Conservation (phyloP, 2,888 invertebrate genomes). For the Aphodius sticticus region DNA sequence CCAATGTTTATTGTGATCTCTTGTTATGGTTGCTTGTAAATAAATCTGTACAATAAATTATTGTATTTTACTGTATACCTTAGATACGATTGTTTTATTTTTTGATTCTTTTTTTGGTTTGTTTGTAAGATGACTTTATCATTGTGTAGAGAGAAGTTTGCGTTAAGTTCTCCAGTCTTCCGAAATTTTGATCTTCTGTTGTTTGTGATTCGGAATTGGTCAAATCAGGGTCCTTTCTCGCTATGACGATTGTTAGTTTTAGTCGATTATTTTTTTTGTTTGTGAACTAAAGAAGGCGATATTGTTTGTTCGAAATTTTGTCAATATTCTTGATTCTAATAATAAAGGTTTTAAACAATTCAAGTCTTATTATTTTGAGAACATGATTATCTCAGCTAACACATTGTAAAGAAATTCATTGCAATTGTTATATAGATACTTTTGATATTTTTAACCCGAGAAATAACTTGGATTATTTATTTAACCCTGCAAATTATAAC, state of each 20-base stretch:
- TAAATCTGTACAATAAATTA: conserved; percentile 24
- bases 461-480: too few relatives aligned
- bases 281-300: neutral
- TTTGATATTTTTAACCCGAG: too few relatives aligned
- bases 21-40: conserved; percentile 23
- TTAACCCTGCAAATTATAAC: too few relatives aligned
- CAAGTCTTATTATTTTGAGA: neutral
- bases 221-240: neutral
- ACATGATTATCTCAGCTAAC: neutral
- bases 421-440: too few relatives aligned
- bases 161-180: neutral
- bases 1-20: conserved; percentile 24
- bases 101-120: neutral
- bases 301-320: neutral
- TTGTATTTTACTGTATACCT: conserved; percentile 12
- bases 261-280: neutral
- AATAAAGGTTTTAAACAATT: neutral
- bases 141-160: neutral
- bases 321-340: neutral
- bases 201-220: neutral
- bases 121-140: neutral
- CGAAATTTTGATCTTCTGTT: neutral
- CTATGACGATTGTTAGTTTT: neutral
- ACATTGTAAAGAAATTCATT: too few relatives aligned
- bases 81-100: conserved; percentile 6